Evolutionary conservation across 2,113 vertebrate genomes (phyloP).

Genomic region (Pavo muticus): DNA sequence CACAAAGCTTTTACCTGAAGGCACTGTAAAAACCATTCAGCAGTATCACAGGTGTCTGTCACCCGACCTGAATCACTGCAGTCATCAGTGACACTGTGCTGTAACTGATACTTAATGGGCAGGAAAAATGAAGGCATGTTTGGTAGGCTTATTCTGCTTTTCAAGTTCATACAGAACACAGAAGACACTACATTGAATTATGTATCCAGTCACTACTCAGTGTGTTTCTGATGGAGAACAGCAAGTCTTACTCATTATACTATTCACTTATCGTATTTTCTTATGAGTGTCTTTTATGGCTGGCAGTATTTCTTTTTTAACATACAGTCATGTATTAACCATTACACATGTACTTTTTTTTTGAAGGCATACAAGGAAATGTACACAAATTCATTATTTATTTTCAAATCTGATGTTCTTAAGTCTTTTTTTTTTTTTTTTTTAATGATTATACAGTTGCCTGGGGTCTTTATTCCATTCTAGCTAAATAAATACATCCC

Average conservation of each 20-base stretch:
- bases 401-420: neutral
- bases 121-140: slow-evolving; percentile 13
- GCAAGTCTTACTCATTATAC: neutral
- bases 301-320: neutral
- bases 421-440: neutral
- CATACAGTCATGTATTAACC: neutral
- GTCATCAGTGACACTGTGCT: neutral
- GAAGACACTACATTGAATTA: neutral
- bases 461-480: neutral
- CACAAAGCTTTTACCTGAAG: slow-evolving; percentile 38
- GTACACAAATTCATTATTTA: neutral
- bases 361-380: neutral
- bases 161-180: neutral
- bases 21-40: neutral
- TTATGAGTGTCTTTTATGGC: neutral
- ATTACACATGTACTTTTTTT: neutral
- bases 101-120: slow-evolving; percentile 23
- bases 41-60: neutral
- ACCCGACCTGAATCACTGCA: neutral
- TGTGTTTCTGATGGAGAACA: neutral
- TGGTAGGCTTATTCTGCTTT: neutral
- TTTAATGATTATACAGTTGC: neutral
- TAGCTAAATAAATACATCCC: neutral
- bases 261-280: neutral
- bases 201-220: neutral